Percentiles rank a stretch among this genome's conserved stretches.
Evolutionary conservation across 2,888 invertebrate species (phyloP).

Genomic region (Drosophila monieri): DNA sequence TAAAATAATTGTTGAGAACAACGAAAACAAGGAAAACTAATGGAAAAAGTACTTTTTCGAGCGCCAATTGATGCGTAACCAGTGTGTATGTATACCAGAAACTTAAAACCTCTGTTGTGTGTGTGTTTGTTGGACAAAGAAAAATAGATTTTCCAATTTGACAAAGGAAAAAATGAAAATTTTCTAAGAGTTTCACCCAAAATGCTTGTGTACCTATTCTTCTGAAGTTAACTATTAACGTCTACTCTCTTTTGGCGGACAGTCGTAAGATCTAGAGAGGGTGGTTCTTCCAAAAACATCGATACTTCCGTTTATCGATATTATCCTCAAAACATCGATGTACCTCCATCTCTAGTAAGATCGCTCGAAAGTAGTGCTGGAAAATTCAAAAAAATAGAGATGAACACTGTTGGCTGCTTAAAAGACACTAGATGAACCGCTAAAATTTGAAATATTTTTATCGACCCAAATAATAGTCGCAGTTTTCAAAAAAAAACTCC

Average conservation of each 20-base stretch:
- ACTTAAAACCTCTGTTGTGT: slow-evolving; percentile 17
- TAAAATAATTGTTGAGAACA: background rate
- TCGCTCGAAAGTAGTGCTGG: background rate
- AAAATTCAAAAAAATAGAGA: background rate
- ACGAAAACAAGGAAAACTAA: background rate
- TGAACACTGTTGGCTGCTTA: background rate
- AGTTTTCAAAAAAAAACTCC: background rate
- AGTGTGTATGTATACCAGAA: slow-evolving; percentile 25
- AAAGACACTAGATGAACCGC: background rate
- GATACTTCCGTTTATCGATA: too few relatives aligned
- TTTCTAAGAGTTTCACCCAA: background rate
- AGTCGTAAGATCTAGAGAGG: background rate
- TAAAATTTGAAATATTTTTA: too few relatives aligned
- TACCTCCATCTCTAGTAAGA: too few relatives aligned
- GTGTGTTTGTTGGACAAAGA: background rate
- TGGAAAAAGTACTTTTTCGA: background rate
- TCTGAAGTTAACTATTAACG: background rate
- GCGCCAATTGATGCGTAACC: slow-evolving; percentile 19
- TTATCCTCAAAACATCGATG: too few relatives aligned
- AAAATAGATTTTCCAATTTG: background rate
- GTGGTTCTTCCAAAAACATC: too few relatives aligned
- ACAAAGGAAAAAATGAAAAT: background rate
- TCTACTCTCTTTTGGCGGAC: background rate
- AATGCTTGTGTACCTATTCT: background rate
- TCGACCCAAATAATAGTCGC: too few relatives aligned